These are phyloP conservation scores for Leptoteleia sp. DNA, from an alignment of 1,140 invertebrate species.

Conservation along the genomic window DNA sequence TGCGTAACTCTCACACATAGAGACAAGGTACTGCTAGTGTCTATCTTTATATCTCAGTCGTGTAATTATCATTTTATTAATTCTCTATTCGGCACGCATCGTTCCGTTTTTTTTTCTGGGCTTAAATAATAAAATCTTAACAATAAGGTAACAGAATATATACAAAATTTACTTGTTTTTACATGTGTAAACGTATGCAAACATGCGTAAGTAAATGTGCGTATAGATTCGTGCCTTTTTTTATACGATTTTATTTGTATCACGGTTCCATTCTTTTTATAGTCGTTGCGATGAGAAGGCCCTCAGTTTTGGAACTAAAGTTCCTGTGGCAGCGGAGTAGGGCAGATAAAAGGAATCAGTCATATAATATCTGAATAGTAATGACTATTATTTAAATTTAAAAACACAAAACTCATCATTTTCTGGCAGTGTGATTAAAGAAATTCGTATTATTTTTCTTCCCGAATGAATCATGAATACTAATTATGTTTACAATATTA, in stretches of 20 bases:
- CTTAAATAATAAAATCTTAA: slow-evolving; percentile 25
- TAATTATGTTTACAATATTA: too few species aligned
- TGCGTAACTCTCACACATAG: background rate
- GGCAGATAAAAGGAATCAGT: background rate
- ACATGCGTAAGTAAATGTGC: background rate
- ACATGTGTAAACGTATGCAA: slow-evolving; percentile 8
- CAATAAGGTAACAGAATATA: slow-evolving; percentile 9
- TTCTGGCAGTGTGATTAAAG: too few species aligned
- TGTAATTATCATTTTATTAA: slow-evolving; percentile 11
- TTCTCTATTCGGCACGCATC: background rate
- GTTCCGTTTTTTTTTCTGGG: slow-evolving; percentile 2
- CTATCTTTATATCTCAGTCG: slow-evolving; percentile 23
- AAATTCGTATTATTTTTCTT: too few species aligned
- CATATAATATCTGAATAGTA: too few species aligned
- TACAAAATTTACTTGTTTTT: slow-evolving; percentile 12
- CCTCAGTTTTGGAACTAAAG: slow-evolving; percentile 2
- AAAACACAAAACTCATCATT: too few species aligned
- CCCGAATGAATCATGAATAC: too few species aligned
- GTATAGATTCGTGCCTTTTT: background rate
- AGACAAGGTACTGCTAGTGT: slow-evolving; percentile 31
- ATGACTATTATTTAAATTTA: too few species aligned
- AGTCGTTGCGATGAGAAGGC: slow-evolving; percentile 5
- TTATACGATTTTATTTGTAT: background rate
- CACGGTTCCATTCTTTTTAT: background rate
- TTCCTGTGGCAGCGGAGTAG: slow-evolving; percentile 22